Base-by-base conservation (phyloP, 2,888 invertebrate species). In the Pseudolycoriella hygida region DNA sequence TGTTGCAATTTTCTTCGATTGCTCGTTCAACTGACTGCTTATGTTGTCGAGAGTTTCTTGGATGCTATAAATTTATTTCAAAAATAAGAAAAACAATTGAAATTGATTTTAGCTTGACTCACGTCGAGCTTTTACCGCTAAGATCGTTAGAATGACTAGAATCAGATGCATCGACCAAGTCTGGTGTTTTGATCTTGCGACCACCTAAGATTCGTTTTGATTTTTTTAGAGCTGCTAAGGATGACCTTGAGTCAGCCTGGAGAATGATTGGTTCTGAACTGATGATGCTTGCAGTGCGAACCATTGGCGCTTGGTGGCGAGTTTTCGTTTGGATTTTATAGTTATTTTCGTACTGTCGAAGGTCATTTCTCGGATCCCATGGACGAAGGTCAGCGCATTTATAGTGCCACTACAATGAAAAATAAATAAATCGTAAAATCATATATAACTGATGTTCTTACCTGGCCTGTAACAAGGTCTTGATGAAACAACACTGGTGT, bases 301-400 rank as follows among this genome's bases (percentile, higher is more conserved):
- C 77, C 56, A 80, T 76, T 40, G 83, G 80, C 17, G 83, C 79
- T 52, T 75, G 75, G 60, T 81, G 82, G 46, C 76, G 71, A 6
- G 83, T 82, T 60, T 81, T 77, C 1, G 88, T 86, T 46, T 77
- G 71, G 34, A 93, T 79, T 43, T 80, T 68, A 60, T 80, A 92
- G 45, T 85, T 76, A 5, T 76, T 73, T 60, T 94, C 93, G 60
- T 80, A 92, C 58, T 93, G 93, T 50, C 84, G 69, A 18, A 87
- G 62, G 61, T 94, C 93, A 51, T 88, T 87, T 46, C 80, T 71
- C 0, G 77, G 72, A 66, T 89, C 86, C 93, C 94, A 94, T 0
- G 92, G 88, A 38, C 92, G 69, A 46, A 80, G 69, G 64, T 87
- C 87, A 2, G 81, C 77, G 58, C 80, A 73, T 53, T 78, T 79